Conservation (phyloP, 2,888 invertebrate genomes). For the Harpalus rufipes region DNA sequence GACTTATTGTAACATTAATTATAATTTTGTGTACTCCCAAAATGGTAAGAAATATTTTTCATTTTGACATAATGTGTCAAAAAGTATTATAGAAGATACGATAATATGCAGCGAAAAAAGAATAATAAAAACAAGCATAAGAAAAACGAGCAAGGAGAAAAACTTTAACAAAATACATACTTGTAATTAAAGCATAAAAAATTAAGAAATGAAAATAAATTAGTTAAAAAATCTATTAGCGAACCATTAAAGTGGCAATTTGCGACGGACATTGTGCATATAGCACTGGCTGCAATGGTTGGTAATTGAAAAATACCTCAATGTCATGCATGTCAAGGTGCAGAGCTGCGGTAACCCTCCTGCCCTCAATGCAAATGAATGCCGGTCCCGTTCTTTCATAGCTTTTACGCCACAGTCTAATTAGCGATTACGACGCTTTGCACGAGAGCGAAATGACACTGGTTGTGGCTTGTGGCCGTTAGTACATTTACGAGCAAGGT, state of each 20-base stretch:
- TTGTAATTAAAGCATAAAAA: not conserved
- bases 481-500: constrained; percentile 34
- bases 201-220: constrained; percentile 27
- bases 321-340: constrained; percentile 62
- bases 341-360: not conserved
- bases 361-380: not conserved
- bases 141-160: not conserved
- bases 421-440: constrained; percentile 30
- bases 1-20: too few relatives aligned
- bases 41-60: too few relatives aligned
- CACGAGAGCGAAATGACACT: constrained; percentile 34
- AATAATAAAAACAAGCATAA: too few relatives aligned
- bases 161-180: not conserved
- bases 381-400: constrained; percentile 17
- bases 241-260: constrained; percentile 45
- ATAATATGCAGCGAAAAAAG: too few relatives aligned
- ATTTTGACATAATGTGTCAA: too few relatives aligned
- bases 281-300: constrained; percentile 22
- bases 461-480: constrained; percentile 4
- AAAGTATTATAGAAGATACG: too few relatives aligned
- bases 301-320: constrained; percentile 65
- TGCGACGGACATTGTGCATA: constrained; percentile 44
- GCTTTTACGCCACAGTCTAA: constrained; percentile 36
- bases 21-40: too few relatives aligned
- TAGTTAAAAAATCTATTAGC: constrained; percentile 61